Evolutionary conservation across 2,888 invertebrate genomes (phyloP).

Genomic region (Elysia crispata): DNA sequence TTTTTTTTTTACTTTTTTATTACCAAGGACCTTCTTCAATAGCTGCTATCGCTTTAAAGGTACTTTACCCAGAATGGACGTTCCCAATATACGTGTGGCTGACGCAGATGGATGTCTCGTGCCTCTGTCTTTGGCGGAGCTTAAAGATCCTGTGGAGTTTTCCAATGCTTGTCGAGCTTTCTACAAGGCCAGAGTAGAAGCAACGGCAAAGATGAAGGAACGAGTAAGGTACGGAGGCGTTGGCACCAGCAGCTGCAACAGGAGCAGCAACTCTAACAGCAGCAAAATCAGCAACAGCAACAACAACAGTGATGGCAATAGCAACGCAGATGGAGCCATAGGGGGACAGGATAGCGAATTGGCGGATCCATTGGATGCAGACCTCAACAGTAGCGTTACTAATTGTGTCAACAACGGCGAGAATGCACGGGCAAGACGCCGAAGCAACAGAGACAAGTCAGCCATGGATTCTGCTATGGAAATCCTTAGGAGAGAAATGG

Average conservation of each 20-base stretch:
- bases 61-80: constrained; percentile 50
- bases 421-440: constrained; percentile 23
- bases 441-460: constrained; percentile 44
- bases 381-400: no score
- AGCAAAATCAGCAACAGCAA: background rate
- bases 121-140: no score
- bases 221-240: constrained; percentile 26
- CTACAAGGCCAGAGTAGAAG: constrained; percentile 57
- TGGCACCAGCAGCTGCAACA: background rate
- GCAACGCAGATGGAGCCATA: background rate
- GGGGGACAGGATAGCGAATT: background rate
- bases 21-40: background rate
- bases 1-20: no score
- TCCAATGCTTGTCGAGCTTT: constrained; percentile 63
- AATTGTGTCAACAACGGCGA: constrained; percentile 15
- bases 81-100: no score
- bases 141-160: constrained; percentile 51
- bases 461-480: constrained; percentile 63
- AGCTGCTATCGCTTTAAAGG: background rate
- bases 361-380: background rate
- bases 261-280: background rate
- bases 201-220: constrained; percentile 55
- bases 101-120: no score
- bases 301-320: background rate
- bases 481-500: constrained; percentile 66